Percentiles rank a stretch among this genome's conserved stretches.
These are phyloP conservation scores for Archilochus colubris DNA, from an alignment of 2,113 vertebrate species.

Conservation along the genomic window DNA sequence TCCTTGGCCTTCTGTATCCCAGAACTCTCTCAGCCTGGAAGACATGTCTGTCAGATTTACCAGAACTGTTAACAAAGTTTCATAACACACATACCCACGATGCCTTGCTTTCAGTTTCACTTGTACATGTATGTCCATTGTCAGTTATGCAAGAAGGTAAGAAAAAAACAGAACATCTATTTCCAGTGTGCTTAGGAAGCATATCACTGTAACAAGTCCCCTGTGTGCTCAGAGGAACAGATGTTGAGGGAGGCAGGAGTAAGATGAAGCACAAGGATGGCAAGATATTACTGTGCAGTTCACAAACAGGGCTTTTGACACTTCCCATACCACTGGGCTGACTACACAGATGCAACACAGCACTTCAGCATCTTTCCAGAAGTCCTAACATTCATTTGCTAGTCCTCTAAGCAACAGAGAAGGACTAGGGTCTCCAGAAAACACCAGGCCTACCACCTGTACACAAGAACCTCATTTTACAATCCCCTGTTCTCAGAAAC, in stretches of 20 bases:
- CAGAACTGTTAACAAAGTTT: neutral
- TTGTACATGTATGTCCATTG: neutral
- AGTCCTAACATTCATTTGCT: neutral
- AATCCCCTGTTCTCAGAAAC: neutral
- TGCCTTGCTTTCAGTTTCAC: constrained; percentile 2
- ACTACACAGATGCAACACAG: neutral
- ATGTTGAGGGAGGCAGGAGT: neutral
- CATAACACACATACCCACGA: neutral
- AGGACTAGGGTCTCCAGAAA: neutral
- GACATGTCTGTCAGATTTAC: neutral
- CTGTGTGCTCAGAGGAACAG: neutral
- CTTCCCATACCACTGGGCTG: neutral
- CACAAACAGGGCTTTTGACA: accelerated
- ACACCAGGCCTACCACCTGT: neutral
- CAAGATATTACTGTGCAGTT: neutral
- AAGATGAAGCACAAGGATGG: neutral
- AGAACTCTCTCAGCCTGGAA: neutral
- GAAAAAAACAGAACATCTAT: neutral
- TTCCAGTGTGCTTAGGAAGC: neutral
- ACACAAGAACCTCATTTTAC: too few species aligned
- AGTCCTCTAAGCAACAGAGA: neutral
- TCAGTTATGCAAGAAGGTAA: neutral
- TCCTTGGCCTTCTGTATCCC: neutral
- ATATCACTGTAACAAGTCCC: neutral
- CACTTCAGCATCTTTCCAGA: accelerated